phyloP scores from a whole-genome alignment of 2,113 vertebrate species.

The Bungarus multicinctus region DNA sequence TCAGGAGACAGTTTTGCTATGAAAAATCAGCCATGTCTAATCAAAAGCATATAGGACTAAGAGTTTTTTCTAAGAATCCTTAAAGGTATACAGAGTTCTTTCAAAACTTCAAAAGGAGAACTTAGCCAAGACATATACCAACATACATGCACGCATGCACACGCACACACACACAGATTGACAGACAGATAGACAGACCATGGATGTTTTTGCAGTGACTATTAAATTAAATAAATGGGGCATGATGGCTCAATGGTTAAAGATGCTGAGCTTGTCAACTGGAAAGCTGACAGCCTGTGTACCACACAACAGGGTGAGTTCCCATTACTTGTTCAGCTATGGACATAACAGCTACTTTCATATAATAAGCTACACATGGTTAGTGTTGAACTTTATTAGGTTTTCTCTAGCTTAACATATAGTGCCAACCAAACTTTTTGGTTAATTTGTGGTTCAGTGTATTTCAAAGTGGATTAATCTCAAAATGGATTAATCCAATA shows the following conservation, averaged over 20 bases:
- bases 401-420: background rate
- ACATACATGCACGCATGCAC: too few species aligned
- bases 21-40: background rate
- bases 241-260: too few species aligned
- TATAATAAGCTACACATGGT: background rate
- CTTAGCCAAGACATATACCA: background rate
- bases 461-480: background rate
- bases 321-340: background rate
- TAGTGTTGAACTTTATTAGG: background rate
- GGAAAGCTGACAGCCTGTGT: too few species aligned
- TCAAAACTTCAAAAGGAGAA: too few species aligned
- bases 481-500: background rate
- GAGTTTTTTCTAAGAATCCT: background rate
- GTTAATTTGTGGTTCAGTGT: background rate
- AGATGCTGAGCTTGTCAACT: too few species aligned
- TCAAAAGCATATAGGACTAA: background rate
- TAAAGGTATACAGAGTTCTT: too few species aligned
- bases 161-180: too few species aligned
- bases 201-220: background rate
- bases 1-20: background rate
- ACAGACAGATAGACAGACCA: too few species aligned
- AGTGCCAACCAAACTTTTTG: background rate
- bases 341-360: background rate
- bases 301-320: too few species aligned
- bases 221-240: background rate